Evolutionary conservation across 2,113 vertebrate genomes (phyloP), one percentile per base, ranked within the genome.

Genomic region (Python bivittatus): DNA sequence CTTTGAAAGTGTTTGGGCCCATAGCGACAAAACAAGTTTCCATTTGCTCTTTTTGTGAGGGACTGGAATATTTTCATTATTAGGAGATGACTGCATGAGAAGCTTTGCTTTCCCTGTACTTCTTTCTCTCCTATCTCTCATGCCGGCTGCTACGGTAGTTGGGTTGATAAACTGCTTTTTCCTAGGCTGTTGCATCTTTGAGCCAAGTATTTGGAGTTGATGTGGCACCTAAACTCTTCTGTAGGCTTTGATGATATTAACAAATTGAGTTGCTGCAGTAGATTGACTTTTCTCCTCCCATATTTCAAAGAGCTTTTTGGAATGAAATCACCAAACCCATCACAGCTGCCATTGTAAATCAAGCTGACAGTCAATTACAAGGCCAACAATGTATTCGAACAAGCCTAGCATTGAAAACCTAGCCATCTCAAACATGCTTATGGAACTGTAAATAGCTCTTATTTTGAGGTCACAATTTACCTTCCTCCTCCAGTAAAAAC

Each of bases 311-410:
- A 91, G 91, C 48, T 48, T 94, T 96, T 92, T 90, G 92, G 91
- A 91, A 5, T 94, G 96, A 97, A 95, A 95, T 96, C 90, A 93
- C 91, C 92, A 95, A 96, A 94, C 91, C 60, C 88, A 88, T 96
- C 94, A 95, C 87, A 96, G 93, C 64, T 96, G 95, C 91, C 96
- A 92, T 52, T 95, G 79, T 96, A 96, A 97, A 95, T 96, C 95
- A 95, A 93, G 60, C 56, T 94, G 95, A 96, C 94, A 95, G 95
- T 88, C 93, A 93, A 95, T 96, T 96, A 94, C 94, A 92, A 94
- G 93, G 92, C 95, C 92, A 92, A 95, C 94, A 92, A 42, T 89
- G 92, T 91, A 94, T 96, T 94, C 0, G 38, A 95, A 90, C 85
- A 72, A 92, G 92, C 88, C 91, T 72, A 54, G 15, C 58, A 93